Evolutionary conservation across 2,113 vertebrate genomes (phyloP), one percentile per base, ranked within the genome.

Genomic region (Brienomyrus brachyistius): DNA sequence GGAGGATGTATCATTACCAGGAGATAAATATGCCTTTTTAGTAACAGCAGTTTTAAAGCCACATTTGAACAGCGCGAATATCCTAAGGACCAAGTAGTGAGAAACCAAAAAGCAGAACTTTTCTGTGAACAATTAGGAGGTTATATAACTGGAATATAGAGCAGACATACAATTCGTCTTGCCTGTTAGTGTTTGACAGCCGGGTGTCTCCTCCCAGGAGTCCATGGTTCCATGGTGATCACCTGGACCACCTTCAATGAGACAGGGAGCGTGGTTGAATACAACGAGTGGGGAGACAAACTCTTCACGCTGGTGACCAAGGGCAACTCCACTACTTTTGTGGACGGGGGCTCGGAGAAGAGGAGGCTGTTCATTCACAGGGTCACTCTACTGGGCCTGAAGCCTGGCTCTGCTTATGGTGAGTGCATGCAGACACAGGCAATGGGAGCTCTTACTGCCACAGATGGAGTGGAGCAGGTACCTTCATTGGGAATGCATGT

Each of bases 161-260:
- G 45, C 62, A 74, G 50, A 88, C n/a, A 35, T 74, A 31, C 62
- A 74, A 5, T 17, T 15, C n/a, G 5, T 31, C 66, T 88, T 48
- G 40, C 19, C 47, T 74, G 62, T 89, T 90, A 91, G 8, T 59
- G 74, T 86, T 11, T 54, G 89, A 35, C 82, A 90, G 89, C 50
- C 83, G 10, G 9, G 9, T 15, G 66, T 94, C 86, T 90, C 15
- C 91, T 91, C 82, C 84, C 93, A 97, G 97, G 94, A 56, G 92
- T 93, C 4, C 92, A 96, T 0, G 93, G 94, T 17, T 95, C 95
- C 62, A 97, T 98, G 96, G 92, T 94, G 0, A 95, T 98, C 43
- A 97, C 97, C 51, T 98, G 97, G 97, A 97, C 95, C 50, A 98
- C 96, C 0, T 95, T 95, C 89, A 93, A 92, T 31, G 91, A 94